These are phyloP conservation scores for Astreopora myriophthalma DNA, from an alignment of 64 coral and sea anemone genomes.

Conservation along the genomic window DNA sequence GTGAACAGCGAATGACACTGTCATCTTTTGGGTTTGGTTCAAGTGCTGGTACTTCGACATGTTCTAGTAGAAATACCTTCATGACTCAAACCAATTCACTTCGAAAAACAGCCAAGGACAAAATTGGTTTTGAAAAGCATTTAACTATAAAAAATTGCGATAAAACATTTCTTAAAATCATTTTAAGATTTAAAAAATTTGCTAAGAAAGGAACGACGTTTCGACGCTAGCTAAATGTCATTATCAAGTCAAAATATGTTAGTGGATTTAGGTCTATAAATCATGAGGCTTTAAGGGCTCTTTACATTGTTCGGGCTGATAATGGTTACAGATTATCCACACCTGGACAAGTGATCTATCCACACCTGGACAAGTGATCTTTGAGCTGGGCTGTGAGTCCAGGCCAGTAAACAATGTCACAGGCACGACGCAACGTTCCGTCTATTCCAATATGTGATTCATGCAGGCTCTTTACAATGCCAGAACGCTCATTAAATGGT, in stretches of 20 bases:
- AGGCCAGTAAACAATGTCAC: conserved; percentile 71
- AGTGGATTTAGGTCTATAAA: too few relatives aligned
- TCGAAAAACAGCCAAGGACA: too few relatives aligned
- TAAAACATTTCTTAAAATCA: too few relatives aligned
- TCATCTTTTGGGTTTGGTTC: too few relatives aligned
- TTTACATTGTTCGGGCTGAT: neutral
- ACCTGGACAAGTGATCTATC: neutral
- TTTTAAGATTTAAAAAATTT: too few relatives aligned
- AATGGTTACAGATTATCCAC: neutral
- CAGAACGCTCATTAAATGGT: neutral
- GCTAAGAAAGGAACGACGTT: too few relatives aligned
- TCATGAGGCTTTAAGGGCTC: conserved; percentile 15
- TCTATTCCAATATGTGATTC: conserved; percentile 33
- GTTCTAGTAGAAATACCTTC: neutral
- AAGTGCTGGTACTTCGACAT: too few relatives aligned
- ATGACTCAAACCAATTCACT: neutral
- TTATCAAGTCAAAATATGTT: too few relatives aligned
- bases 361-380: neutral
- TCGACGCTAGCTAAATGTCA: too few relatives aligned
- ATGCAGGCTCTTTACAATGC: conserved; percentile 34
- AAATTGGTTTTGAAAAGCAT: too few relatives aligned
- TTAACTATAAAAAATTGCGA: too few relatives aligned
- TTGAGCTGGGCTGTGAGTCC: conserved; percentile 21
- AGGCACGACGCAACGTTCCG: conserved; percentile 21
- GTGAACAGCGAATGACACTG: too few relatives aligned